Percentiles rank a stretch among this genome's conserved stretches.
phyloP scores from a whole-genome alignment of 30 jellyfish, hydroid and myxozoan genomes.

The Clytia hemisphaerica region DNA sequence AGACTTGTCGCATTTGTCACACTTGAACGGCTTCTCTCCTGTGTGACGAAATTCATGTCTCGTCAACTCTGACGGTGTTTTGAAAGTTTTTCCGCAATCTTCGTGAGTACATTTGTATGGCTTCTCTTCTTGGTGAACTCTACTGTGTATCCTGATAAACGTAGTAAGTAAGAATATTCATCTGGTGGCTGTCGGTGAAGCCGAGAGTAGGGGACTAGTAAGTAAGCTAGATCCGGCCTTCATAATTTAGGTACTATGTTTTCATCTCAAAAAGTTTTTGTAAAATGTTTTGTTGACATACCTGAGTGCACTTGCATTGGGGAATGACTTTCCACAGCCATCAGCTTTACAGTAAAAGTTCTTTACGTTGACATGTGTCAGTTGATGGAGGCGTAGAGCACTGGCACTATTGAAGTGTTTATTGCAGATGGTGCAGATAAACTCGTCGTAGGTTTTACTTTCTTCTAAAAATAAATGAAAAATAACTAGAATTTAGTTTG shows the following conservation, averaged over 20 bases:
- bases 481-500: too few species aligned
- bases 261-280: too few species aligned
- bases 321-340: slow-evolving; percentile 71
- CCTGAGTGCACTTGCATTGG: slow-evolving; percentile 87
- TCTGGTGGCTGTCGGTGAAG: too few species aligned
- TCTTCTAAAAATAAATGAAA: too few species aligned
- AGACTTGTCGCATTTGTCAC: slow-evolving; percentile 77
- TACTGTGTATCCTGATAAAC: slow-evolving; percentile 60
- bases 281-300: too few species aligned
- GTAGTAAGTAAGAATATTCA: background rate
- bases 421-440: slow-evolving; percentile 37
- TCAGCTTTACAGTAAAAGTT: slow-evolving; percentile 57
- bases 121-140: slow-evolving; percentile 85
- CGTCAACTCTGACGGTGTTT: slow-evolving; percentile 87
- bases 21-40: slow-evolving; percentile 86
- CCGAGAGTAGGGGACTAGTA: too few species aligned
- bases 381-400: slow-evolving; percentile 72
- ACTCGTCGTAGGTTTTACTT: too few species aligned
- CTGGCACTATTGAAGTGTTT: slow-evolving; percentile 68
- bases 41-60: slow-evolving; percentile 95
- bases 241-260: too few species aligned
- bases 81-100: slow-evolving; percentile 85
- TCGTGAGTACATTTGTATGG: slow-evolving; percentile 68
- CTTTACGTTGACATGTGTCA: slow-evolving; percentile 79
- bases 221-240: too few species aligned